Percentiles rank a stretch among this genome's conserved stretches.
phyloP scores from a whole-genome alignment of 2,797 vertebrate genomes.

The Bradypodion pumilum region DNA sequence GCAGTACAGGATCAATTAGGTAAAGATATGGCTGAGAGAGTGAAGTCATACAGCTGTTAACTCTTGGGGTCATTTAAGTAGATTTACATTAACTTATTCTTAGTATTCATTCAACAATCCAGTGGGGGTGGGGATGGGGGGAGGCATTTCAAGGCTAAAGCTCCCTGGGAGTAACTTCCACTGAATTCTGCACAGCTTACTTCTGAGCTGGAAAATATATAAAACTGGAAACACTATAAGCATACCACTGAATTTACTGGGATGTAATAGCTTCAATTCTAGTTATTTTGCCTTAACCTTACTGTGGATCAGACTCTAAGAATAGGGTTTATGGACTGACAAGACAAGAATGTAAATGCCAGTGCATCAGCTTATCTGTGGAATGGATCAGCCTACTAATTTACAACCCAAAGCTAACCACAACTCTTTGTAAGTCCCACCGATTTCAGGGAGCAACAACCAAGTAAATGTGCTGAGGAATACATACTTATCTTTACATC shows the following conservation, averaged over 20 bases:
- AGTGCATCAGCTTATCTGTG: background rate
- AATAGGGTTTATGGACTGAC: constrained; percentile 2
- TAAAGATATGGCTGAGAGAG: constrained; percentile 39
- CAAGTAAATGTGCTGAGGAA: background rate
- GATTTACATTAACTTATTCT: constrained; percentile 21
- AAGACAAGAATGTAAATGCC: background rate
- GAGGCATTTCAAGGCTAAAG: background rate
- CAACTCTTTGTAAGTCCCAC: constrained; percentile 1
- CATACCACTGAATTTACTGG: background rate
- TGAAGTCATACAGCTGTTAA: constrained; percentile 33
- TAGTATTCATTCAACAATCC: background rate
- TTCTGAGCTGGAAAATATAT: background rate
- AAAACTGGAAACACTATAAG: background rate
- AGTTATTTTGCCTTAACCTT: background rate
- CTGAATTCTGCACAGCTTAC: background rate
- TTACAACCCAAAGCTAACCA: background rate
- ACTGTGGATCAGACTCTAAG: background rate
- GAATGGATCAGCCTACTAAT: background rate
- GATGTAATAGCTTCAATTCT: background rate
- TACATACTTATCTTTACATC: constrained; percentile 26
- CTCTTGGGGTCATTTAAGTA: constrained; percentile 4
- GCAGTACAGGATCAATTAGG: constrained; percentile 46
- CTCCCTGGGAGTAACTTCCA: background rate
- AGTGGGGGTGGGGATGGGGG: background rate
- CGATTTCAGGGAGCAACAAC: background rate